These are phyloP conservation scores for Polyommatus icarus DNA, from an alignment of 2,888 invertebrate genomes.

Conservation along the genomic window DNA sequence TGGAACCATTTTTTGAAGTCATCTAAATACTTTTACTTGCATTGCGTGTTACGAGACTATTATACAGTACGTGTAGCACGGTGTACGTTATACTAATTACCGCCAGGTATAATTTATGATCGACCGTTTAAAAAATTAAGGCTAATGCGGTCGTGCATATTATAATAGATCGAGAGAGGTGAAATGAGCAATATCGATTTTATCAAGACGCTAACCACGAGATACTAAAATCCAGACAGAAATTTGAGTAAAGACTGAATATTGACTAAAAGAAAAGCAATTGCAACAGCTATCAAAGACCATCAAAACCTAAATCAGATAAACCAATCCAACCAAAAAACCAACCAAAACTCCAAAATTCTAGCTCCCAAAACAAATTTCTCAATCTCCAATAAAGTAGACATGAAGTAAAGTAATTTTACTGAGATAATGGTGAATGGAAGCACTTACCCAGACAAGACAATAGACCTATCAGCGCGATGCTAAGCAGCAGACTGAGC, in stretches of 20 bases:
- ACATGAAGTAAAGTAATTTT: neutral
- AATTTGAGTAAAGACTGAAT: neutral
- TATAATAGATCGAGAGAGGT: neutral
- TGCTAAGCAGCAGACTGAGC: conserved; percentile 16
- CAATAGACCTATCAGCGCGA: conserved; percentile 20
- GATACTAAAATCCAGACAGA: neutral
- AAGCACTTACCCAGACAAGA: conserved; percentile 12
- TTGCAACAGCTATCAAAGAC: neutral
- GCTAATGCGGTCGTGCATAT: neutral
- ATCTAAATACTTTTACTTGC: conserved; percentile 18
- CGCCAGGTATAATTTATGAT: neutral
- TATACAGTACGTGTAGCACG: conserved; percentile 19
- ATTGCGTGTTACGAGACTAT: conserved; percentile 20
- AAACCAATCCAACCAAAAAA: neutral
- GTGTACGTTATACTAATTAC: conserved; percentile 2
- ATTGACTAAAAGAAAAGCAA: neutral
- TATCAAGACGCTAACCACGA: neutral
- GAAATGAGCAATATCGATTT: neutral
- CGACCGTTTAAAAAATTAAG: conserved; percentile 6
- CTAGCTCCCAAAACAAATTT: neutral
- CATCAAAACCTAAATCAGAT: neutral
- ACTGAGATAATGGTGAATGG: neutral
- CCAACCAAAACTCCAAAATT: neutral
- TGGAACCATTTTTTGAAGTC: conserved; percentile 9
- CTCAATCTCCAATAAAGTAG: neutral